Conservation (phyloP, 2,888 invertebrate genomes). For the Lasioglossum marginatum region DNA sequence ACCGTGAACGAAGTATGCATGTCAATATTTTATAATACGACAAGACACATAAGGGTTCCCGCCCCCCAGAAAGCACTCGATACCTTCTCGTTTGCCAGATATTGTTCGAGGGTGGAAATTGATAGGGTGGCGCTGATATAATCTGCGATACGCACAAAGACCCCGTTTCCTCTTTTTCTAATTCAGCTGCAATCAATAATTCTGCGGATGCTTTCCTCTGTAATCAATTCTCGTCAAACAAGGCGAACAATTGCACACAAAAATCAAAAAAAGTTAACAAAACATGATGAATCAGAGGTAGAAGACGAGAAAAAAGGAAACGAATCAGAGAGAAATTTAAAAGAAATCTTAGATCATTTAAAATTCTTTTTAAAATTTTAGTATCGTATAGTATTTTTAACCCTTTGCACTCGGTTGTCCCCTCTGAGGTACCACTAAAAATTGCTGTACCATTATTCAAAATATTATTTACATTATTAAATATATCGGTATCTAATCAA, state of each 20-base stretch:
- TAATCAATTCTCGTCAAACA: not conserved
- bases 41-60: slow-evolving; percentile 70
- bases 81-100: slow-evolving; percentile 62
- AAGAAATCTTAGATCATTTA: no score
- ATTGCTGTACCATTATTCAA: no score
- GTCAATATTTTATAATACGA: slow-evolving; percentile 79
- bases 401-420: no score
- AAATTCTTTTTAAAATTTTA: no score
- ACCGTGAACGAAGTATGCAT: slow-evolving; percentile 65
- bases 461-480: no score
- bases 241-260: not conserved
- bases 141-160: slow-evolving; percentile 51
- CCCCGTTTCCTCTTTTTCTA: slow-evolving; percentile 53
- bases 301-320: no score
- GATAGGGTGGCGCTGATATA: slow-evolving; percentile 64
- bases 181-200: slow-evolving; percentile 60
- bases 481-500: no score
- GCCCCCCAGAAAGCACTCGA: slow-evolving; percentile 48
- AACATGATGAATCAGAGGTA: not conserved
- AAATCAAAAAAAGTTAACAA: no score
- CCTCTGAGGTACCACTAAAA: no score
- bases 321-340: no score
- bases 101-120: slow-evolving; percentile 67
- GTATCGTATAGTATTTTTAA: no score
- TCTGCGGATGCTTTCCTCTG: slow-evolving; percentile 7